Percentiles rank a stretch among this genome's conserved stretches.
Conservation (phyloP, 2,888 invertebrate genomes). For the Muschampia plurimacula region DNA sequence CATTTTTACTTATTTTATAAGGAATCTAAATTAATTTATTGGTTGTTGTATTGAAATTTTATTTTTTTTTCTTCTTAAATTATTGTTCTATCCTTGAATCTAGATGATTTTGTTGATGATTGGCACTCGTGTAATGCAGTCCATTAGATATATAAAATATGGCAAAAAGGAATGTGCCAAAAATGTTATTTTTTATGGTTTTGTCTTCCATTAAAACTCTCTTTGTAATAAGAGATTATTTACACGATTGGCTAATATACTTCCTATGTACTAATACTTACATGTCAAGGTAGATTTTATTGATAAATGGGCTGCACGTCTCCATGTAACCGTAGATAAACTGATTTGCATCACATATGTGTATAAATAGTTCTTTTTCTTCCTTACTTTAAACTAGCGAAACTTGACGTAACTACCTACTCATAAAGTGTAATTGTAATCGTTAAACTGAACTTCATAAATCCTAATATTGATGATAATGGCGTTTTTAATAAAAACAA, state of each 20-base stretch:
- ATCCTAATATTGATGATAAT: conserved; percentile 86
- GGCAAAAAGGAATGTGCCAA: conserved; percentile 64
- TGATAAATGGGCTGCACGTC: conserved; percentile 56
- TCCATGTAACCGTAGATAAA: conserved; percentile 47
- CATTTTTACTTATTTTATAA: conserved; percentile 86
- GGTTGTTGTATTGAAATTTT: conserved; percentile 81
- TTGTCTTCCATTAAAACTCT: conserved; percentile 64
- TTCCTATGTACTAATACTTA: conserved; percentile 21
- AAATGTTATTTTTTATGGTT: conserved; percentile 59
- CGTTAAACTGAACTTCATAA: conserved; percentile 85
- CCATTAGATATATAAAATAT: conserved; percentile 63
- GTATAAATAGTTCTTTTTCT: conserved; percentile 73
- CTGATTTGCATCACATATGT: conserved; percentile 53
- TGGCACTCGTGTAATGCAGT: conserved; percentile 78
- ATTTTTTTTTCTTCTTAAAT: conserved; percentile 75
- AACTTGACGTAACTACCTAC: conserved; percentile 83
- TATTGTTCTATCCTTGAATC: conserved; percentile 74
- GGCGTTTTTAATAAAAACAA: conserved; percentile 86
- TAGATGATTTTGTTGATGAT: conserved; percentile 71
- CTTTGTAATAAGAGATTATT: conserved; percentile 38
- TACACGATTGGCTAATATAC: conserved; percentile 43
- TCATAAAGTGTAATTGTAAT: conserved; percentile 83
- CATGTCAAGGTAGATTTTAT: conserved; percentile 30
- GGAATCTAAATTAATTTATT: conserved; percentile 85
- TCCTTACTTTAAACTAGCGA: conserved; percentile 75